Percentiles rank a stretch among this genome's conserved stretches.
Evolutionary conservation across 2,888 invertebrate species (phyloP).

Genomic region (Oasisia sp.): DNA sequence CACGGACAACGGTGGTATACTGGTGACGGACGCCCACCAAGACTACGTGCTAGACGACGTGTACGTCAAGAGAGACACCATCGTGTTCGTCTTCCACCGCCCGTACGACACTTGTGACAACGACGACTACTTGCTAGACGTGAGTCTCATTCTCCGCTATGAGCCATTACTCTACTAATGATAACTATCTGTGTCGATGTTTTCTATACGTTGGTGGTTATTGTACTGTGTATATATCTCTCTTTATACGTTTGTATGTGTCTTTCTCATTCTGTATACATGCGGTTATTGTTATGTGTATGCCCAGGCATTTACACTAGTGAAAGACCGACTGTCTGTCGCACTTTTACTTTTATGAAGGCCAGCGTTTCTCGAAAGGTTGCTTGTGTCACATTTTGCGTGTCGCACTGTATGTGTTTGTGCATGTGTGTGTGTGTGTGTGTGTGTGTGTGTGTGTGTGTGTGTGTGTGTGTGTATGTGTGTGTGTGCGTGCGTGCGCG

Average conservation of each 20-base stretch:
- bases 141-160: slow-evolving; percentile 41
- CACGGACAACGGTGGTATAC: slow-evolving; percentile 52
- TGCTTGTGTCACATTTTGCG: no score
- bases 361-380: no score
- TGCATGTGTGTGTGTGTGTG: slow-evolving; percentile 29
- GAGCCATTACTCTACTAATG: no score
- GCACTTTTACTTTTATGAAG: no score
- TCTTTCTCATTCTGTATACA: background rate
- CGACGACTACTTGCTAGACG: slow-evolving; percentile 60
- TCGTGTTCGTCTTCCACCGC: slow-evolving; percentile 50
- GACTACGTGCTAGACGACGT: slow-evolving; percentile 53
- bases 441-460: slow-evolving; percentile 27
- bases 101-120: slow-evolving; percentile 59
- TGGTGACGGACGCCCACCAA: slow-evolving; percentile 54
- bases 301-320: no score
- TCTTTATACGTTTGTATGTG: slow-evolving; percentile 26
- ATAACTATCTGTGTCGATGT: no score
- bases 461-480: slow-evolving; percentile 29
- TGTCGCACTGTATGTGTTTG: slow-evolving; percentile 29
- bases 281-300: no score
- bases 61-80: slow-evolving; percentile 26
- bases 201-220: no score
- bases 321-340: no score
- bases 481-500: slow-evolving; percentile 31
- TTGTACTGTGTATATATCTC: slow-evolving; percentile 18